phyloP scores from a whole-genome alignment of 2,797 vertebrate genomes.

The Pseudochirops cupreus region DNA sequence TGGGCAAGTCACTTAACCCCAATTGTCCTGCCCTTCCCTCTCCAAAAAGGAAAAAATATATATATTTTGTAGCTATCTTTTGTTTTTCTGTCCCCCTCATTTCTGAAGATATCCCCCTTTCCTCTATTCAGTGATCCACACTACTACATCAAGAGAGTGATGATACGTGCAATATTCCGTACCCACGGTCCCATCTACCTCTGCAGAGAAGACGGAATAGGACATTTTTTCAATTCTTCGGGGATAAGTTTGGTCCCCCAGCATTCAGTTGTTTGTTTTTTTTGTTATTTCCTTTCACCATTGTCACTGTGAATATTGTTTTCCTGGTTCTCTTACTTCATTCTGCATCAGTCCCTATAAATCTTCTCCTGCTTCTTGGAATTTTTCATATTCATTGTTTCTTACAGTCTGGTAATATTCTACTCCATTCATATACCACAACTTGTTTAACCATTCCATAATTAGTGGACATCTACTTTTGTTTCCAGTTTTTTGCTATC shows the following conservation, averaged over 20 bases:
- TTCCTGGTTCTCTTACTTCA: background rate
- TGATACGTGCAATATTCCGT: background rate
- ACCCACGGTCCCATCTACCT: background rate
- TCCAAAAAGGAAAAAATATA: too few relatives aligned
- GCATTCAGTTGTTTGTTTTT: background rate
- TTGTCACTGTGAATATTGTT: background rate
- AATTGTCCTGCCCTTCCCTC: too few relatives aligned
- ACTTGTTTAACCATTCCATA: background rate
- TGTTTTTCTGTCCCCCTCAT: background rate
- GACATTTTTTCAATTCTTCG: background rate
- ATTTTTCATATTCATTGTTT: background rate
- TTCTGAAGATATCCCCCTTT: background rate
- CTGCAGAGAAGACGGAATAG: background rate
- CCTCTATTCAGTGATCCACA: background rate
- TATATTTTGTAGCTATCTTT: background rate
- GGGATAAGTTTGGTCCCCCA: background rate
- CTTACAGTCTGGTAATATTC: background rate
- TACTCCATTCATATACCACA: background rate
- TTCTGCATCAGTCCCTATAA: background rate
- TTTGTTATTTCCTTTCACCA: background rate
- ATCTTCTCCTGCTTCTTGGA: background rate
- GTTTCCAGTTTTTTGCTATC: background rate
- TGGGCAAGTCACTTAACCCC: too few relatives aligned
- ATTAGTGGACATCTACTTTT: background rate
- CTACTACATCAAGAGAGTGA: background rate